These are phyloP conservation scores for Progne subis DNA, from an alignment of 2,113 vertebrate genomes.

Conservation along the genomic window DNA sequence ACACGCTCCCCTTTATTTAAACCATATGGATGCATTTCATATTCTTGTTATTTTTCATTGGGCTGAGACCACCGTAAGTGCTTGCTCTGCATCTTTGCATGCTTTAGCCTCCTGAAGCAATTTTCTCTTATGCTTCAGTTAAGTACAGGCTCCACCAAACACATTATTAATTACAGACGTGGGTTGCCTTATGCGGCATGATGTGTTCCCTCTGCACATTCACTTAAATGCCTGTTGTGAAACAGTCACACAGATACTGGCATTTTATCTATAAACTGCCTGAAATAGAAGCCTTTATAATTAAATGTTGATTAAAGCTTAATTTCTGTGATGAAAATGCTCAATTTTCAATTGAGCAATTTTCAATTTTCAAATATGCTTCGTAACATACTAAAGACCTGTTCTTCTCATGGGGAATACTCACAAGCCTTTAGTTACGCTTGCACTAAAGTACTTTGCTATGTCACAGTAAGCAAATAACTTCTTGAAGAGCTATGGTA, in stretches of 20 bases:
- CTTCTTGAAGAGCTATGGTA: background rate
- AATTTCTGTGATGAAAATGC: background rate
- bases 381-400: background rate
- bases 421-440: background rate
- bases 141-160: background rate
- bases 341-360: too few relatives aligned
- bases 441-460: background rate
- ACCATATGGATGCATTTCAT: background rate
- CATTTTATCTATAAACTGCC: background rate
- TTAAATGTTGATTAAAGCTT: background rate
- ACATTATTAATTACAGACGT: conserved; percentile 15
- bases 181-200: background rate
- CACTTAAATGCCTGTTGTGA: background rate
- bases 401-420: background rate
- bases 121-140: background rate
- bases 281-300: background rate
- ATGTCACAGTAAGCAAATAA: accelerated
- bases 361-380: too few relatives aligned
- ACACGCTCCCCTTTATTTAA: background rate
- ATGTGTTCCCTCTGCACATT: background rate
- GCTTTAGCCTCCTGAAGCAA: conserved; percentile 36
- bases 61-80: background rate
- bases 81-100: conserved; percentile 1
- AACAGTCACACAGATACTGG: background rate
- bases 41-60: background rate